Conservation (phyloP, 2,113 vertebrate genomes). For the Engystomops pustulosus region DNA sequence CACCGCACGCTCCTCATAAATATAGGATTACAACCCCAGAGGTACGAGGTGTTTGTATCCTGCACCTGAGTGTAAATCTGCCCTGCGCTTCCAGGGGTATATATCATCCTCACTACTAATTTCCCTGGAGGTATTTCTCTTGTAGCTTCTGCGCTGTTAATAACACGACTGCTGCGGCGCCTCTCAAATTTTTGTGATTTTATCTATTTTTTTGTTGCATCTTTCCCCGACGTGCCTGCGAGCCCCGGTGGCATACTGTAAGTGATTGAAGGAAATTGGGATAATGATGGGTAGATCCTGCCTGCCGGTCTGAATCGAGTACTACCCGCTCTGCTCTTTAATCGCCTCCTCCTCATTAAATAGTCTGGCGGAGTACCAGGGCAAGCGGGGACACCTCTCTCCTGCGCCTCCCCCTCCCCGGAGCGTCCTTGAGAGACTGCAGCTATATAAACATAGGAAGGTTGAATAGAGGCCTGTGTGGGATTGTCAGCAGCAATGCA, state of each 20-base stretch:
- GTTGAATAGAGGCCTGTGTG: neutral
- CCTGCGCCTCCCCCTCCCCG: neutral
- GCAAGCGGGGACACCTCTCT: constrained; percentile 37
- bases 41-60: neutral
- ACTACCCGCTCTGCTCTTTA: neutral
- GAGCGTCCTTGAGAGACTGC: constrained; percentile 28
- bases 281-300: constrained; percentile 23
- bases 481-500: constrained; percentile 23
- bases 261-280: neutral
- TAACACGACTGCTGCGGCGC: neutral
- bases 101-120: constrained; percentile 1
- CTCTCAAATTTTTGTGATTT: neutral
- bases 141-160: neutral
- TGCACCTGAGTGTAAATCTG: neutral
- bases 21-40: neutral
- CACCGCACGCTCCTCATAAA: neutral
- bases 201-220: neutral
- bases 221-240: neutral
- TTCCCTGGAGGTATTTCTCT: neutral
- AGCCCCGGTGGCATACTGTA: neutral
- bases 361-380: constrained; percentile 32
- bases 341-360: constrained; percentile 32
- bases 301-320: constrained; percentile 22
- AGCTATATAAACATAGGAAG: constrained; percentile 32
- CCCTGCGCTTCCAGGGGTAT: neutral